phyloP scores from a whole-genome alignment of 2,888 invertebrate species.

The Machimus rusticus region DNA sequence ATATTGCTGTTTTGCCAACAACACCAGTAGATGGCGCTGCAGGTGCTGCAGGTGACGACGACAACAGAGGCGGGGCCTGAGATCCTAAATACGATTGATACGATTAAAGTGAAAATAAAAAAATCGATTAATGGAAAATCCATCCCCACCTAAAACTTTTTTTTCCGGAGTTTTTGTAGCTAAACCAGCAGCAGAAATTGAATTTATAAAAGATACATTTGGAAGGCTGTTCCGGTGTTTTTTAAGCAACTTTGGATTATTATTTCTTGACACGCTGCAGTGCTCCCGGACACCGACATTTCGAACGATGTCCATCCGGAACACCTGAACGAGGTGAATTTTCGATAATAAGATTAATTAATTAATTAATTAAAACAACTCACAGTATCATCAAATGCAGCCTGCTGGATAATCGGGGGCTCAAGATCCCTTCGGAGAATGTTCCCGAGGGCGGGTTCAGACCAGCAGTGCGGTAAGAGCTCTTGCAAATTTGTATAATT shows the following conservation, averaged over 20 bases:
- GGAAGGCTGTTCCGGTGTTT: slow-evolving; percentile 59
- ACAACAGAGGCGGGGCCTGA: too few relatives aligned
- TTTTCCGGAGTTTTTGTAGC: not conserved
- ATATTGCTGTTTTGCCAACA: slow-evolving; percentile 8
- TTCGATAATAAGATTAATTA: too few relatives aligned
- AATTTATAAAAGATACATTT: slow-evolving; percentile 56
- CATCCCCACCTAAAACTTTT: not conserved
- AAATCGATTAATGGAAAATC: not conserved
- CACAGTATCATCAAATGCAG: slow-evolving; percentile 81
- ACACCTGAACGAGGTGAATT: slow-evolving; percentile 58
- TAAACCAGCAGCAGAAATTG: not conserved
- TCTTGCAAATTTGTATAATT: slow-evolving; percentile 76
- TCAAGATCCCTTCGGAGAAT: slow-evolving; percentile 71
- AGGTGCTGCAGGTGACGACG: not conserved
- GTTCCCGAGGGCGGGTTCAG: slow-evolving; percentile 72
- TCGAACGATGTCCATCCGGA: slow-evolving; percentile 83
- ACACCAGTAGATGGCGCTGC: not conserved
- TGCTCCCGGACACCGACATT: slow-evolving; percentile 73
- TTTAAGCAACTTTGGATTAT: slow-evolving; percentile 52
- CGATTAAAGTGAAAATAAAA: too few relatives aligned
- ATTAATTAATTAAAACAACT: slow-evolving; percentile 49
- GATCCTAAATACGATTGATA: too few relatives aligned
- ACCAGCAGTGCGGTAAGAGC: slow-evolving; percentile 77
- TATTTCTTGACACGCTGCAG: slow-evolving; percentile 51
- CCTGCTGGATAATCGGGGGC: slow-evolving; percentile 84